These are phyloP conservation scores for Caenorhabditis zanzibari DNA, from an alignment of 2,888 invertebrate genomes.

Conservation along the genomic window DNA sequence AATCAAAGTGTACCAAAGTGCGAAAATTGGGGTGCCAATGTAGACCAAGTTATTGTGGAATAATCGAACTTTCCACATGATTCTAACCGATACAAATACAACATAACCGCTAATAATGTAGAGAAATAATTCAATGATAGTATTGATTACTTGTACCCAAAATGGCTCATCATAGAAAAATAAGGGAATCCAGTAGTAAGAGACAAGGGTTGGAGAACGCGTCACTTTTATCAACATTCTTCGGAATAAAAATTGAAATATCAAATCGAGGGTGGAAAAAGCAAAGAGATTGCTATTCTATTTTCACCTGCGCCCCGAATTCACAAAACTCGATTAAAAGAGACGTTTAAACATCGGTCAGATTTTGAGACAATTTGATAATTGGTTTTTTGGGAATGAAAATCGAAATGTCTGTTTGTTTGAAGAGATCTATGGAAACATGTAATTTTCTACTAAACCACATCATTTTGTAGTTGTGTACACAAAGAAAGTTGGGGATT, in stretches of 20 bases:
- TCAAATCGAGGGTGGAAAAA: neutral
- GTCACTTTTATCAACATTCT: conserved; percentile 27
- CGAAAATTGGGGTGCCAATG: conserved; percentile 31
- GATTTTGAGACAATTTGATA: neutral
- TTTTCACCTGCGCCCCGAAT: neutral
- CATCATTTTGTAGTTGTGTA: too few species aligned
- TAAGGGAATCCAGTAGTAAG: conserved; percentile 2
- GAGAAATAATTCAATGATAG: neutral
- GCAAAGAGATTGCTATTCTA: neutral
- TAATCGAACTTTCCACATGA: conserved; percentile 10
- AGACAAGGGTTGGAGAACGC: neutral
- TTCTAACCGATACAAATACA: neutral
- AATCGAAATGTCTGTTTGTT: too few species aligned
- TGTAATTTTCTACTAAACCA: too few species aligned
- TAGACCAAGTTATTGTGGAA: conserved; percentile 46
- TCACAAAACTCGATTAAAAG: neutral
- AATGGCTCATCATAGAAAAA: conserved; percentile 38
- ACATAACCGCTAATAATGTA: conserved; percentile 14
- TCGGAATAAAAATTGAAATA: neutral
- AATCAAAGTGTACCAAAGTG: conserved; percentile 20
- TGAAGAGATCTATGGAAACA: too few species aligned
- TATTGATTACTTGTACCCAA: neutral
- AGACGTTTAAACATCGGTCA: conserved; percentile 1
- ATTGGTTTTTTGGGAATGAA: neutral
- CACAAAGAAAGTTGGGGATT: too few species aligned